Evolutionary conservation across 1,140 invertebrate genomes (phyloP), one percentile per base, ranked within the genome.

Genomic region (Formica selysi): DNA sequence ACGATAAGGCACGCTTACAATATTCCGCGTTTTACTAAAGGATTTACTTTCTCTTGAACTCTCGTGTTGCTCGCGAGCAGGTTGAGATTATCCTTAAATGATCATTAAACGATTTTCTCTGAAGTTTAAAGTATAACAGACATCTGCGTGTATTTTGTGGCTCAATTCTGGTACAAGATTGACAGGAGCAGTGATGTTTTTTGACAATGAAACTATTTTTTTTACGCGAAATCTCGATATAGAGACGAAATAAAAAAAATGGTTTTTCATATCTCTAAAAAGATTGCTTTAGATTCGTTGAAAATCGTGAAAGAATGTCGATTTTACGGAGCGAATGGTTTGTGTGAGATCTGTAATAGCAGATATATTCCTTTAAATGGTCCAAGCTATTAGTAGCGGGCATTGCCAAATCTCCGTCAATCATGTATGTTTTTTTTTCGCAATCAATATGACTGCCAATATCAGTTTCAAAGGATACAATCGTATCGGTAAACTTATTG

Each of bases 401-500:
- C 67, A 59, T 62, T 73, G 79, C 51, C 79, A 73, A 83, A 74
- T 83, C 68, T 61, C 79, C 68, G 68, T 83, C 79, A 61, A 83
- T 83, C 68, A 74, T 38, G 73, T 61, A 73, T 62, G 79, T 61
- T 73, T 80, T 22, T 73, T 73, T 68, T 22, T 48, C 79, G 51
- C 54, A 61, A 83, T 83, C 79, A 73, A 83, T 83, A 73, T 73
- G 51, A 7, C 26, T 4, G 29, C 54, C 54, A 26, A 44, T 64
- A 81, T 48, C 67, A 32, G 51, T 81, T 83, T 74, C 68, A 83
- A 73, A 74, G 68, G 38, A 80, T 26, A 86, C 62, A 86, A 73
- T 91, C 87, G 70, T 74, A 64, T 62, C 59, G 38, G 79, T n/a
- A 76, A 91, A 91, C 86, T 91, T 91, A 90, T 90, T 90, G 89